Evolutionary conservation across 2,797 vertebrate genomes (phyloP).

Genomic region (Ciconia nigra): DNA sequence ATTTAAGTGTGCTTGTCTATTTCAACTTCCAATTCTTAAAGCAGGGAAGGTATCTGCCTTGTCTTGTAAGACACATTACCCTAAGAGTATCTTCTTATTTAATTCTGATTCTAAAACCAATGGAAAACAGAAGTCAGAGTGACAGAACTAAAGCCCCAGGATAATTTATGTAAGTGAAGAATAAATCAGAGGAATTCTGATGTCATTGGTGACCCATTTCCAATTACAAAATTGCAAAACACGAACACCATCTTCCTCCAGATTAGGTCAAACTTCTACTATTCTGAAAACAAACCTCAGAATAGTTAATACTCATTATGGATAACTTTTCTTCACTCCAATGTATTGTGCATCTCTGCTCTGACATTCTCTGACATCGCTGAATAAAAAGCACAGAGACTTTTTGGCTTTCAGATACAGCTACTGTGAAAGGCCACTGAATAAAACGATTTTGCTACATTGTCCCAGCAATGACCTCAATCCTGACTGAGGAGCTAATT

Average conservation of each 20-base stretch:
- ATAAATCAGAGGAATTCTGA: background rate
- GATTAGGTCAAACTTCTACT: background rate
- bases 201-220: background rate
- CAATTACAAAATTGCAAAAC: background rate
- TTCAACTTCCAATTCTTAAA: background rate
- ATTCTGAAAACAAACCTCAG: background rate
- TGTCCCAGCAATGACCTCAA: conserved; percentile 34
- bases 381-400: background rate
- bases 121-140: background rate
- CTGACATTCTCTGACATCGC: background rate
- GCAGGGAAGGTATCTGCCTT: background rate
- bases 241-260: background rate
- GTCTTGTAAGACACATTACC: background rate
- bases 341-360: background rate
- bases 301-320: background rate
- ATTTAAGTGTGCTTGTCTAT: background rate
- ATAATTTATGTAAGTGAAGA: background rate
- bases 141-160: background rate
- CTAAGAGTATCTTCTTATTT: background rate
- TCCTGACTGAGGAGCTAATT: conserved; percentile 32
- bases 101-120: background rate
- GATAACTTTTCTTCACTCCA: background rate
- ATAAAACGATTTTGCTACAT: conserved; percentile 9
- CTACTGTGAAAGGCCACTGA: background rate
- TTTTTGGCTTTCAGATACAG: background rate